These are phyloP conservation scores for Drosophila neocordata DNA, from an alignment of 1,140 invertebrate genomes.

Conservation along the genomic window DNA sequence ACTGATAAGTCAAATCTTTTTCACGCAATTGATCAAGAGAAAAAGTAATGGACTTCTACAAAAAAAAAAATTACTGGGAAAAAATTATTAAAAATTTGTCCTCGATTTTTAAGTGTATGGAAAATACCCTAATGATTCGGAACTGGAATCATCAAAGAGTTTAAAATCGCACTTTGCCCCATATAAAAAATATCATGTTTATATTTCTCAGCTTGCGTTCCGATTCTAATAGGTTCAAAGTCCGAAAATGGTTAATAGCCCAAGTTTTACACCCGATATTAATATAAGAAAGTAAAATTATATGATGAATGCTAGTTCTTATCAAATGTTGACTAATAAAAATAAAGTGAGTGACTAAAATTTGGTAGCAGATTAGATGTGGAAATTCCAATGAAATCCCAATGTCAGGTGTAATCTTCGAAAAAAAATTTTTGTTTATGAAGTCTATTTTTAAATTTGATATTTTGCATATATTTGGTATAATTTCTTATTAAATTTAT, in stretches of 20 bases:
- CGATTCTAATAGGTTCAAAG: conserved; percentile 1
- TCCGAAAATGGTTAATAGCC: not conserved
- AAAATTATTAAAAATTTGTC: too few relatives aligned
- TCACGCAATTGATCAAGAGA: too few relatives aligned
- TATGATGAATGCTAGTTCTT: not conserved
- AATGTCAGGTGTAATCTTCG: not conserved
- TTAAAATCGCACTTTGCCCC: not conserved
- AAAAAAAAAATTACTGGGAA: too few relatives aligned
- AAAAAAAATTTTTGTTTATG: not conserved
- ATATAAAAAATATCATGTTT: not conserved
- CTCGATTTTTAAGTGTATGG: too few relatives aligned
- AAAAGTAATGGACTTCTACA: too few relatives aligned
- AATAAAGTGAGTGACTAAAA: not conserved
- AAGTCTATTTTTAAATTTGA: too few relatives aligned
- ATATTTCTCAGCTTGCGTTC: not conserved
- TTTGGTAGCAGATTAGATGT: not conserved
- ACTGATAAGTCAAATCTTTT: too few relatives aligned
- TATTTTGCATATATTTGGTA: too few relatives aligned
- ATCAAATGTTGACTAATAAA: conserved; percentile 4
- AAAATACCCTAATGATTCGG: too few relatives aligned
- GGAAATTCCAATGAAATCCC: not conserved
- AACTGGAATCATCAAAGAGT: not conserved
- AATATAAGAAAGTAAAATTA: not conserved
- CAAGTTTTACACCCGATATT: not conserved
- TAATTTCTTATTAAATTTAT: too few relatives aligned